phyloP scores from a whole-genome alignment of 2,113 vertebrate species.

The Carettochelys insculpta region DNA sequence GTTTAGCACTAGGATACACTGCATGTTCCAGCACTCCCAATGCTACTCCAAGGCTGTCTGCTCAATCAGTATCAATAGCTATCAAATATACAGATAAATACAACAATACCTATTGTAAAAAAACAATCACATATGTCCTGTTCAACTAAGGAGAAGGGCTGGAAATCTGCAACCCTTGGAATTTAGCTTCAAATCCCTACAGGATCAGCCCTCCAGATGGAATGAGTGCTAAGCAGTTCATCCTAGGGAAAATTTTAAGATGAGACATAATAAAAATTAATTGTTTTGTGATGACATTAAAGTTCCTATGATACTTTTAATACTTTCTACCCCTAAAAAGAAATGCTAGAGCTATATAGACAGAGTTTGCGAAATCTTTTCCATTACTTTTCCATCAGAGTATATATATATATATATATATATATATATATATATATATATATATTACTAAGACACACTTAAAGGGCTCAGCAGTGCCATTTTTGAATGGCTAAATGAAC shows the following conservation, averaged over 20 bases:
- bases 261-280: neutral
- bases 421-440: too few species aligned
- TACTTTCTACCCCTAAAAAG: neutral
- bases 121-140: too few species aligned
- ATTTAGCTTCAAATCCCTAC: neutral
- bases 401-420: too few species aligned
- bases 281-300: too few species aligned
- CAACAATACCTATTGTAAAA: neutral
- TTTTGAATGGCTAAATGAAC: neutral
- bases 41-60: neutral
- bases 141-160: neutral
- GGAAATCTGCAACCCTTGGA: neutral
- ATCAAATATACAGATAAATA: neutral
- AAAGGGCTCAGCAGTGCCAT: accelerated
- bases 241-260: neutral
- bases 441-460: accelerated
- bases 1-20: neutral
- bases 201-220: neutral
- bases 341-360: neutral
- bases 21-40: neutral
- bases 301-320: too few species aligned
- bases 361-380: neutral
- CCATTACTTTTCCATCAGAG: neutral
- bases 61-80: neutral
- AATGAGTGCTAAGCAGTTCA: neutral